Evolutionary conservation across 2,797 vertebrate species (phyloP).

Genomic region (Rhinichthys osculus): DNA sequence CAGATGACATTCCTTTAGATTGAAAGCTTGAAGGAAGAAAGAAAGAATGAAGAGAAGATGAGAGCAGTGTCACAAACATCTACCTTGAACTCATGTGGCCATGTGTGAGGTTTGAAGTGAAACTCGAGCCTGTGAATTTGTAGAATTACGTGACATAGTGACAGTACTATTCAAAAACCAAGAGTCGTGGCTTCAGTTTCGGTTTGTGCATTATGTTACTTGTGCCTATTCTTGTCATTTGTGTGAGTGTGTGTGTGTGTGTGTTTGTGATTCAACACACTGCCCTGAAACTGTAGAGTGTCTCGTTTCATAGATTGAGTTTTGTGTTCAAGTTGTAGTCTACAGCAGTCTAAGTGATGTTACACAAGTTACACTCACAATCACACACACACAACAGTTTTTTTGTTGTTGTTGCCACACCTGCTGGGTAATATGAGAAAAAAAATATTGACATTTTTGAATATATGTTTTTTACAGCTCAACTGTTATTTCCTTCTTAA

Average conservation of each 20-base stretch:
- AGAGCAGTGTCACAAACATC: not conserved
- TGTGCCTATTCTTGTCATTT: slow-evolving; percentile 24
- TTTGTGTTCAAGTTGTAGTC: not conserved
- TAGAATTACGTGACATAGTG: not conserved
- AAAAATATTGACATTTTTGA: accelerated
- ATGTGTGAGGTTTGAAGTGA: slow-evolving; percentile 14
- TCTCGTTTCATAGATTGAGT: slow-evolving; percentile 1
- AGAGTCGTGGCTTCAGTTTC: slow-evolving; percentile 21
- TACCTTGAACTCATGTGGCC: not conserved
- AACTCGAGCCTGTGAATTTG: slow-evolving; percentile 1
- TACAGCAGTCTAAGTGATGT: slow-evolving; percentile 3
- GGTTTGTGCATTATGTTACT: slow-evolving; percentile 1
- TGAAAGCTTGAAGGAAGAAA: slow-evolving; percentile 12
- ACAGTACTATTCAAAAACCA: slow-evolving; percentile 15
- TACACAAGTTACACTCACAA: not conserved
- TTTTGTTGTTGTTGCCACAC: not conserved
- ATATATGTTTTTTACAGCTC: not conserved
- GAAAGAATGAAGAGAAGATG: slow-evolving; percentile 13
- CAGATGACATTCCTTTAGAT: not conserved
- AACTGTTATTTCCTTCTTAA: not conserved
- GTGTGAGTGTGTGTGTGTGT: slow-evolving; percentile 29
- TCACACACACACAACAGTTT: not conserved
- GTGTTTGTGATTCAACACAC: slow-evolving; percentile 25
- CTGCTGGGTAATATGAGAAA: not conserved
- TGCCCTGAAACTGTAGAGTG: slow-evolving; percentile 1